phyloP scores from a whole-genome alignment of 2,797 vertebrate genomes.

The Hephaestus fuliginosus region DNA sequence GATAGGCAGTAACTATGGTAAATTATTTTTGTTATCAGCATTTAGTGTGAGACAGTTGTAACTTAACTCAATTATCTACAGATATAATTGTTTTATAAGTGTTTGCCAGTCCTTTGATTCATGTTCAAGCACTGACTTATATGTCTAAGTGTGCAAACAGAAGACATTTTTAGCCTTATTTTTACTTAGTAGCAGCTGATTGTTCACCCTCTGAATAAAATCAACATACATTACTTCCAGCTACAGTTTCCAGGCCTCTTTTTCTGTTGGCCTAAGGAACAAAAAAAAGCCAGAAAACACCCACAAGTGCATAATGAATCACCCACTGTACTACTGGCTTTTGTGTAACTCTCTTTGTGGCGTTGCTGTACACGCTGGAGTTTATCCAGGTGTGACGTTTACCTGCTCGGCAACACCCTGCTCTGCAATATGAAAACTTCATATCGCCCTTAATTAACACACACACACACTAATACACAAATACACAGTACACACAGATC shows the following conservation, averaged over 20 bases:
- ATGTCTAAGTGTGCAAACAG: background rate
- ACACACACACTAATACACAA: background rate
- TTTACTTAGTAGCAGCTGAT: background rate
- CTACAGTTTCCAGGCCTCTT: background rate
- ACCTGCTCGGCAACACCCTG: conserved; percentile 1
- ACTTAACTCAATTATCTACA: background rate
- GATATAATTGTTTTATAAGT: background rate
- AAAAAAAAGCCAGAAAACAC: conserved; percentile 7
- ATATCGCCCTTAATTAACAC: background rate
- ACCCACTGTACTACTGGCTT: background rate
- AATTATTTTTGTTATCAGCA: background rate
- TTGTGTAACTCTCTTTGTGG: background rate
- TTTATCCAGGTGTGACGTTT: conserved; percentile 18
- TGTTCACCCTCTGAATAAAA: conserved; percentile 11
- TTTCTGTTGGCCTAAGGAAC: background rate
- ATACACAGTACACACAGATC: background rate
- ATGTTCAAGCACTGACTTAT: background rate
- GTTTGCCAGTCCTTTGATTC: background rate
- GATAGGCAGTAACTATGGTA: background rate
- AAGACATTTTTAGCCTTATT: background rate
- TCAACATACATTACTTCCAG: background rate
- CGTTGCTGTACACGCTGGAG: background rate
- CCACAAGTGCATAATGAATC: background rate
- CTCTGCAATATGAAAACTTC: background rate
- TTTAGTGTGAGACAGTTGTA: background rate